Percentiles rank a stretch among this genome's conserved stretches.
phyloP scores from a whole-genome alignment of 2,113 vertebrate species.

The Myiopsitta monachus region DNA sequence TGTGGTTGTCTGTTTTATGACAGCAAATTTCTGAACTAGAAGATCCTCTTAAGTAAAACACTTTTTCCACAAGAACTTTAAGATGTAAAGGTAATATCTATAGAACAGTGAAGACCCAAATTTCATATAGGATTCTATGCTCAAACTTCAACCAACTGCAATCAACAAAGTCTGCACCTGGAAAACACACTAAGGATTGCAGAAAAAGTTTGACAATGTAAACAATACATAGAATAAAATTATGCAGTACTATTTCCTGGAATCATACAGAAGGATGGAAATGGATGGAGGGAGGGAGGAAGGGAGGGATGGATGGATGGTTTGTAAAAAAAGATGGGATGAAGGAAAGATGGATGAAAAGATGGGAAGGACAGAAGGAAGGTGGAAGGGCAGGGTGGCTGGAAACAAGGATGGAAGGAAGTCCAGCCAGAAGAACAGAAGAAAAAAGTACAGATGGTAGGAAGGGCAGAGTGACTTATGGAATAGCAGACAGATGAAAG shows the following conservation, averaged over 20 bases:
- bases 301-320: too few species aligned
- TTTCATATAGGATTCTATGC: not conserved
- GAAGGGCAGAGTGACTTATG: too few species aligned
- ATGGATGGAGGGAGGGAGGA: too few species aligned
- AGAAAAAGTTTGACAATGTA: not conserved
- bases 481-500: too few species aligned
- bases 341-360: too few species aligned
- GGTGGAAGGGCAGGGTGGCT: too few species aligned
- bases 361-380: too few species aligned
- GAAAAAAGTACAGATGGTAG: too few species aligned
- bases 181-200: not conserved
- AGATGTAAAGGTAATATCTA: not conserved
- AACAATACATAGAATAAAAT: not conserved
- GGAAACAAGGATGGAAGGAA: too few species aligned
- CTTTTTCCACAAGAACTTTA: not conserved
- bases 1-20: not conserved
- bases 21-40: not conserved
- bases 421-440: too few species aligned
- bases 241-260: not conserved
- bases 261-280: not conserved
- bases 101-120: not conserved
- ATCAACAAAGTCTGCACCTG: not conserved
- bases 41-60: not conserved
- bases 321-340: too few species aligned
- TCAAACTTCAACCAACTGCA: not conserved